These are phyloP conservation scores for Amphibalanus amphitrite DNA, from an alignment of 1,140 invertebrate species.

Conservation along the genomic window DNA sequence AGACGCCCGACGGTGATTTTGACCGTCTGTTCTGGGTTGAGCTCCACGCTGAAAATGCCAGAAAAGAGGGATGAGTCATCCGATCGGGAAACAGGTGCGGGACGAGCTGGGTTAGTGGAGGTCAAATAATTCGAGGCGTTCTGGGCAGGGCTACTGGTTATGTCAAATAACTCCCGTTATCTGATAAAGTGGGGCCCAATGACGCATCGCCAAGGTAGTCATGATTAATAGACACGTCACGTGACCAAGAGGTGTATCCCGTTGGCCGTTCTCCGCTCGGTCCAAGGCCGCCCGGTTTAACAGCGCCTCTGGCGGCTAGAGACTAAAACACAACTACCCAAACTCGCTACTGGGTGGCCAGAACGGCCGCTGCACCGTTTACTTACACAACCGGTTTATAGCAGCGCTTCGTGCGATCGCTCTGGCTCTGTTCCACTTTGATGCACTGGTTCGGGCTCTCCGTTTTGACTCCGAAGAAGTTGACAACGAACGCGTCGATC, in stretches of 20 bases:
- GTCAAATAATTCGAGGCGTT: not conserved
- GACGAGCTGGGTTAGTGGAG: too few relatives aligned
- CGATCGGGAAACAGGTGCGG: too few relatives aligned
- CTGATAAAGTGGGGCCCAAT: not conserved
- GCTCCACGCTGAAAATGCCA: constrained; percentile 55
- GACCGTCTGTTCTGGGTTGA: constrained; percentile 61
- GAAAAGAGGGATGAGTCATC: not conserved
- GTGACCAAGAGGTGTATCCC: not conserved
- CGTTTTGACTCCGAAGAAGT: constrained; percentile 96
- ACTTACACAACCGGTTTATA: constrained; percentile 92
- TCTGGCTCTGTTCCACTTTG: constrained; percentile 92
- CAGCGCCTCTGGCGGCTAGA: not conserved
- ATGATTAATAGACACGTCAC: not conserved
- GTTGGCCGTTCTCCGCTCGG: not conserved
- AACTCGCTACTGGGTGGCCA: not conserved
- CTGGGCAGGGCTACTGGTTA: too few relatives aligned
- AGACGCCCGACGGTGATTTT: constrained; percentile 84
- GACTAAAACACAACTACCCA: not conserved
- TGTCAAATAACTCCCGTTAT: not conserved
- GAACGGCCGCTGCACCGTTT: not conserved
- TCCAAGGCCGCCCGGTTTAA: not conserved
- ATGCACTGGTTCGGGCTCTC: constrained; percentile 88
- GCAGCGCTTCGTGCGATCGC: constrained; percentile 90
- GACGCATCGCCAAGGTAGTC: not conserved
- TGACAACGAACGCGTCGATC: constrained; percentile 77